These are phyloP conservation scores for Pseudolaguvia tuberculata DNA, from an alignment of 2,113 vertebrate genomes.

Conservation along the genomic window DNA sequence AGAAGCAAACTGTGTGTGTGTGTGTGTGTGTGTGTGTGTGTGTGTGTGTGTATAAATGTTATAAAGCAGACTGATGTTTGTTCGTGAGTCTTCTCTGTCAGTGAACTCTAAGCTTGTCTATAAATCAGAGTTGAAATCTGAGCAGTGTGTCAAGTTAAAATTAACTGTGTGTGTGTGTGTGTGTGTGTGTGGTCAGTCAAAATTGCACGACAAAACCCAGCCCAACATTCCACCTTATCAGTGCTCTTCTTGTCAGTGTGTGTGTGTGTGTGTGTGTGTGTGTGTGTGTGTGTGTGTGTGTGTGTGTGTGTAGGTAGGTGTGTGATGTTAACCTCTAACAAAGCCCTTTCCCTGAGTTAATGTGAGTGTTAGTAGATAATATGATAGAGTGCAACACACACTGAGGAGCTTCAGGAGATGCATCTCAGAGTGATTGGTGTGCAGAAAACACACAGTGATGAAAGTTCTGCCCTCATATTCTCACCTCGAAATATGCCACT, in stretches of 20 bases:
- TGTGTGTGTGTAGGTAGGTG: neutral
- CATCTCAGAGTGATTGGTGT: neutral
- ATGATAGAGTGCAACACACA: neutral
- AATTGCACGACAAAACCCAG: slow-evolving; percentile 7
- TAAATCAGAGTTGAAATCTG: slow-evolving; percentile 5
- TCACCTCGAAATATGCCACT: slow-evolving; percentile 57
- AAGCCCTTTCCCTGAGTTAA: too few relatives aligned
- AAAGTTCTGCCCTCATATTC: neutral
- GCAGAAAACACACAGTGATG: neutral
- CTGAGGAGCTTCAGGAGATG: neutral
- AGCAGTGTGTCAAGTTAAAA: slow-evolving; percentile 37
- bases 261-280: neutral
- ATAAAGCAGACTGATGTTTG: too few relatives aligned
- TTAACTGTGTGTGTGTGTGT: slow-evolving; percentile 27
- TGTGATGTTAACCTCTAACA: neutral
- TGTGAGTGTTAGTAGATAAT: neutral
- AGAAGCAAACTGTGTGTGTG: neutral
- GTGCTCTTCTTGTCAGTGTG: neutral
- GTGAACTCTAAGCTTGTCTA: neutral
- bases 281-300: neutral
- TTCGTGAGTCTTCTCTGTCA: neutral
- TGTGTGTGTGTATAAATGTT: too few relatives aligned
- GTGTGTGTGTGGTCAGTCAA: too few relatives aligned
- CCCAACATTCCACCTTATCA: neutral
- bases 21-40: neutral